Base-by-base conservation (phyloP, 2,888 invertebrate genomes). In the Drosophila niveifrons region DNA sequence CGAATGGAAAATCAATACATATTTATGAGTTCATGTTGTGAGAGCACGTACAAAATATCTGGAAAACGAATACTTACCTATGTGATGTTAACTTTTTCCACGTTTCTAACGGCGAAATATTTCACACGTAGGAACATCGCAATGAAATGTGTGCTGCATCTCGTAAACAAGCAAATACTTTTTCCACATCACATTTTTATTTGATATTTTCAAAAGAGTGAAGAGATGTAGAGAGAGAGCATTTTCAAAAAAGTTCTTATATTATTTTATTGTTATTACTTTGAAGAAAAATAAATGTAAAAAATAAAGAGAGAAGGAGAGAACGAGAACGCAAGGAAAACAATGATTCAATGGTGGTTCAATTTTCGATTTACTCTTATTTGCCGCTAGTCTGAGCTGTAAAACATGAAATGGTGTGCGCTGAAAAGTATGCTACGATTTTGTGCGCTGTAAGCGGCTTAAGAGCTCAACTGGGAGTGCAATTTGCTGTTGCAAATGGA, bases 1-100 rank as follows among this genome's bases (percentile, higher is more conserved):
- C 56, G 86, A 83, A 87, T 80, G 84, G 84, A 89, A 84, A 84
- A 84, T 89, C 83, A 85, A 84, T 84, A 89, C 65, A 84, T 89
- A 88, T 89, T 84, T 84, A 84, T 88, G 83, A 82, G 89, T 84
- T 87, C 78, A 85, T 87, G 64, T 72, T 78, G 78, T 66, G 82
- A 55, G 67, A 64, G 72, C 83, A 83, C 88, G 85, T 88, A 84
- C 85, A 53, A 68, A 77, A 74, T 66, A 82, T 67, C 74, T 67
- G 71, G 50, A 63, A 62, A 63, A 58, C 66, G 65, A 68, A 69
- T 63, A 72, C 72, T 63, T 69, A 63, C 78, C 66, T 66, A 36
- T 36, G 36, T 36, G 36, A 31, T 47, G 53, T 41, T 23, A 50
- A 63, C 52, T 13, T 58, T 73, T 88, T 72, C 64, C 66, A 73